Evolutionary conservation across 2,888 invertebrate species (phyloP), one percentile per base, ranked within the genome.

Genomic region (Agrotis exclamationis): DNA sequence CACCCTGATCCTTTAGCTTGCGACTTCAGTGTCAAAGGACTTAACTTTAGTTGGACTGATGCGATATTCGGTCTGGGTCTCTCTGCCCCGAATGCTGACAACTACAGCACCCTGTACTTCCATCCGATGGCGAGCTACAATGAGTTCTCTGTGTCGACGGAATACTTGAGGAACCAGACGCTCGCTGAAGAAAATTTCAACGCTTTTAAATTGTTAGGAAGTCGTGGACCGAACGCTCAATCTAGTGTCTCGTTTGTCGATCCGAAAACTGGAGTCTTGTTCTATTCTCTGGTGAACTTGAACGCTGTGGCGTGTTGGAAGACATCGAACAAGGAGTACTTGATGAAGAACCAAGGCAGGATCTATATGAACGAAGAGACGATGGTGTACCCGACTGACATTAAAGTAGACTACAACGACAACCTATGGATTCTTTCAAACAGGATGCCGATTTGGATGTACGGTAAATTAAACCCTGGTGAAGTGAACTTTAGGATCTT

Each of bases 231-330:
- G 0, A 97, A 97, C 81, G 97, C 97, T 0, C 98, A 98, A 88
- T 97, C 98, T 2, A 97, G 97, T 71, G 97, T 97, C 0, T 97
- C 98, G 0, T 98, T 98, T 86, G 89, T 98, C 1, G 98, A 98
- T 79, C 97, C 97, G 28, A 96, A 97, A 76, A 97, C 97, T 0
- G 97, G 97, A 0, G 97, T 98, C 0, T 91, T 98, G 0, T 98
- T 98, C 90, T 98, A 98, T 88, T 97, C 98, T 0, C 90, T 98
- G 66, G 97, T 98, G 0, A 98, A 98, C 87, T 89, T 98, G 22
- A 98, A 98, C 87, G 97, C 98, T 0, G 97, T 98, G 0, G 98
- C 97, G 0, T 98, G 98, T 86, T 98, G 98, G 98, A 97, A 97
- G 83, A 97, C 98, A 0, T 97, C 97, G 0, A 97, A 97, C 82